Evolutionary conservation across 1,140 invertebrate genomes (phyloP).

Genomic region (Theocolax elegans): DNA sequence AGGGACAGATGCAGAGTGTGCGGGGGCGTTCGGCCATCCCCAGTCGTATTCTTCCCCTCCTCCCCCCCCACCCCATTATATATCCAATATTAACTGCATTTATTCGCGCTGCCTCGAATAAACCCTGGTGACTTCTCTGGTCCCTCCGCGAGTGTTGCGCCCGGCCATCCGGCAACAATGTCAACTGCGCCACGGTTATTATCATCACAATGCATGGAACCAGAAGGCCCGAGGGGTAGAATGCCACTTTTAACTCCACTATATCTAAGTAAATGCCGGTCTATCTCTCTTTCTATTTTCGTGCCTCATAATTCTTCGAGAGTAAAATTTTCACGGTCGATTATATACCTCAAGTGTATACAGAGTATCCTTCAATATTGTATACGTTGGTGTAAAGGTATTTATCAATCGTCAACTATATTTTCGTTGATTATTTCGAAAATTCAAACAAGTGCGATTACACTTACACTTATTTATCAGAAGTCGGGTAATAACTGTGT

Average conservation of each 20-base stretch:
- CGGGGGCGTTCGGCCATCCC: neutral
- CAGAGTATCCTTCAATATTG: too few species aligned
- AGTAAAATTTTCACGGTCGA: too few species aligned
- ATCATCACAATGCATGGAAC: conserved; percentile 52
- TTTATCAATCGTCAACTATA: too few species aligned
- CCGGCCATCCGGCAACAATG: conserved; percentile 46
- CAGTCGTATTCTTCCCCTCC: conserved; percentile 39
- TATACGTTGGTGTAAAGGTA: too few species aligned
- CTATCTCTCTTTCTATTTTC: neutral
- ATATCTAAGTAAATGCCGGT: neutral
- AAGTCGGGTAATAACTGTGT: too few species aligned
- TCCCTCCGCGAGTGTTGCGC: neutral
- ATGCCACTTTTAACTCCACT: neutral
- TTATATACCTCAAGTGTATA: too few species aligned
- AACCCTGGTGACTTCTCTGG: conserved; percentile 58
- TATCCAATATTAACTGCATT: conserved; percentile 66
- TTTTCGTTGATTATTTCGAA: too few species aligned
- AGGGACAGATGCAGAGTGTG: conserved; percentile 54
- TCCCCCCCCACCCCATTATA: conserved; percentile 28
- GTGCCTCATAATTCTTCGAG: neutral
- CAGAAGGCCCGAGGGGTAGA: neutral
- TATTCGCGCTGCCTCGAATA: conserved; percentile 64
- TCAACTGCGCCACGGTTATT: conserved; percentile 54
- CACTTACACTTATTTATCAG: too few species aligned
- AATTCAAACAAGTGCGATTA: too few species aligned